These are phyloP conservation scores for Halcyon senegalensis DNA, from an alignment of 2,113 vertebrate genomes.

Conservation along the genomic window DNA sequence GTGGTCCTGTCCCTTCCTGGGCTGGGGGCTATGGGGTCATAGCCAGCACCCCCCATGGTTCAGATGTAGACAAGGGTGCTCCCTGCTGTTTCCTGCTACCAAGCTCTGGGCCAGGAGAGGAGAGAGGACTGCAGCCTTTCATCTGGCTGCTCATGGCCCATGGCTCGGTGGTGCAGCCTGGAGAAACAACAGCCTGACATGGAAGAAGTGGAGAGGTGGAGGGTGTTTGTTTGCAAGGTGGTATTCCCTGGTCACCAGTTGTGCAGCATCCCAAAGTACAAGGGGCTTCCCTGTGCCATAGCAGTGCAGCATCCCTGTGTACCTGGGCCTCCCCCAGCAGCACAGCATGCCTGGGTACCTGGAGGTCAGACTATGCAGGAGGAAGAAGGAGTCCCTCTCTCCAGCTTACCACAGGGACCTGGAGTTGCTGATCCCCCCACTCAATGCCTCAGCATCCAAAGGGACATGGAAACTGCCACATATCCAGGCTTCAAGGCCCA, in stretches of 20 bases:
- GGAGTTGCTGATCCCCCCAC: neutral
- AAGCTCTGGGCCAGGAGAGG: neutral
- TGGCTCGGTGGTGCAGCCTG: neutral
- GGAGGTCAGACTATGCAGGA: neutral
- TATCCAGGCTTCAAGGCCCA: neutral
- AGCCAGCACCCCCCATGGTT: neutral
- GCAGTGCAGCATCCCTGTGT: neutral
- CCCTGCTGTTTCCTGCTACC: neutral
- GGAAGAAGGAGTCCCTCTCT: neutral
- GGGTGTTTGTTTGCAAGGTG: neutral
- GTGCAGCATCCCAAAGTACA: neutral
- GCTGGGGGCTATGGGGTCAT: neutral
- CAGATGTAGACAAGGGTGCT: neutral
- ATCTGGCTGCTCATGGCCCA: accelerated
- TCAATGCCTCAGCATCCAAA: accelerated
- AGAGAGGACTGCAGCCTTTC: neutral
- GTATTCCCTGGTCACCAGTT: neutral
- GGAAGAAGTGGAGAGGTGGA: neutral
- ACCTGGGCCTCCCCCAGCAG: neutral
- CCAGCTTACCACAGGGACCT: neutral
- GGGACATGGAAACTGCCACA: neutral
- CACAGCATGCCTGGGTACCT: neutral
- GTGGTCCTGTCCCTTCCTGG: neutral
- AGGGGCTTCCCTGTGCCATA: neutral
- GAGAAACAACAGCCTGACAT: neutral